Evolutionary conservation across 1,140 invertebrate genomes (phyloP), one percentile per base, ranked within the genome.

Genomic region (Chironomus striatipennis): DNA sequence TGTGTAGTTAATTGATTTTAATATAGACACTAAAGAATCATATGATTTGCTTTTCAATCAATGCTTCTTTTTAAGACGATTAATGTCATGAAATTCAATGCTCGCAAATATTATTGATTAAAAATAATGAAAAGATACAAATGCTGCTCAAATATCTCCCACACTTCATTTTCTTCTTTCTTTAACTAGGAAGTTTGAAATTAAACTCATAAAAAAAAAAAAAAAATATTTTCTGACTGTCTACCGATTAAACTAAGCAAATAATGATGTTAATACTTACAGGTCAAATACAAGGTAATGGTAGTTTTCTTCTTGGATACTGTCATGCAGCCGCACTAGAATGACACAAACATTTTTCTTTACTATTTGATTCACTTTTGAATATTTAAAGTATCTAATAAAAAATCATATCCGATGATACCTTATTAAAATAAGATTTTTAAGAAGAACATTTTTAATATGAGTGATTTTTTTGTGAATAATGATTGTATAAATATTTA

Each of bases 211-310:
- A 2, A 5, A 5, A 34, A 34, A 2, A 34, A 34, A 34, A 2
- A 5, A 5, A 34, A 34, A 2, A 34, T 2, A 34, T 34, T 1
- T 34, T 34, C 5, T 34, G 24, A 5, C 24, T 34, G 24, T 34
- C 24, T 34, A 34, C 24, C 1, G 5, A 34, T 34, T 34, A 34
- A 18, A 70, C 20, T 18, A 70, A 70, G n/a, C n/a, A n/a, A n/a
- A n/a, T n/a, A n/a, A 70, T 18, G 65, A 70, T 57, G n/a, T 9
- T 70, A 10, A 70, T 70, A 70, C 65, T 70, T 70, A 70, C 93
- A 96, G 87, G 87, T 96, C 94, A 84, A 96, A 96, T 76, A 96
- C 93, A 82, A 96, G 88, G 85, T 96, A 96, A 86, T 96, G 93
- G 84, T 90, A 95, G 80, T 91, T 92, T 86, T 96, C 94, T 86